Conservation (phyloP, 2,888 invertebrate genomes). For the Melanotus villosus region DNA sequence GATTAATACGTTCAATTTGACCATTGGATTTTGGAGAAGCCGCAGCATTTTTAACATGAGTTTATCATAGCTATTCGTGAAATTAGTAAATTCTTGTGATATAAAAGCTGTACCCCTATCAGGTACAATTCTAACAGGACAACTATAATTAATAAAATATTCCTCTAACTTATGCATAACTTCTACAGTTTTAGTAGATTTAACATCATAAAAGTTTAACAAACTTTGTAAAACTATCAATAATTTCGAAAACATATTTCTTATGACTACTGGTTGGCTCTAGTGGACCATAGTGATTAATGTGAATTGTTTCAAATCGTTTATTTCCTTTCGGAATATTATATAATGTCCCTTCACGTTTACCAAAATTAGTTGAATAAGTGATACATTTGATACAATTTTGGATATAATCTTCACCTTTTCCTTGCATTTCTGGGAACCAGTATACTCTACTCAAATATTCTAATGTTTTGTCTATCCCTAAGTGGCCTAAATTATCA, state of each 20-base stretch:
- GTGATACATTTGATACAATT: conserved; percentile 9
- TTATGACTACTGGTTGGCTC: no score
- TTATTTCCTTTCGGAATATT: not conserved
- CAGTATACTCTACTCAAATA: not conserved
- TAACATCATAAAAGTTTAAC: conserved; percentile 51
- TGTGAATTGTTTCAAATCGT: no score
- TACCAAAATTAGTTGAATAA: no score
- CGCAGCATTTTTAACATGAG: conserved; percentile 53
- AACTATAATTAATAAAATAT: conserved; percentile 51
- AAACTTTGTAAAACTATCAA: conserved; percentile 54
- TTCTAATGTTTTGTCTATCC: conserved; percentile 7
- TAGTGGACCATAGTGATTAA: no score
- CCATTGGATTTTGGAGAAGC: conserved; percentile 57
- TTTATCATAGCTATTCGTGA: not conserved
- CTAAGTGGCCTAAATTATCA: conserved; percentile 5
- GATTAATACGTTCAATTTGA: conserved; percentile 54
- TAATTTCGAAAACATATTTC: no score
- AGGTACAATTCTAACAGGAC: conserved; percentile 48
- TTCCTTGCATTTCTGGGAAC: conserved; percentile 6
- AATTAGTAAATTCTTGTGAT: conserved; percentile 51
- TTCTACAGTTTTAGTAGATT: conserved; percentile 47
- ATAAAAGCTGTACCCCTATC: conserved; percentile 57
- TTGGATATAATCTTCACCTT: not conserved
- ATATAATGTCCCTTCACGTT: conserved; percentile 4
- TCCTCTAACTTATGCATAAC: conserved; percentile 44